Evolutionary conservation across 2,113 vertebrate species (phyloP), one percentile per base, ranked within the genome.

Genomic region (Pogona vitticeps): DNA sequence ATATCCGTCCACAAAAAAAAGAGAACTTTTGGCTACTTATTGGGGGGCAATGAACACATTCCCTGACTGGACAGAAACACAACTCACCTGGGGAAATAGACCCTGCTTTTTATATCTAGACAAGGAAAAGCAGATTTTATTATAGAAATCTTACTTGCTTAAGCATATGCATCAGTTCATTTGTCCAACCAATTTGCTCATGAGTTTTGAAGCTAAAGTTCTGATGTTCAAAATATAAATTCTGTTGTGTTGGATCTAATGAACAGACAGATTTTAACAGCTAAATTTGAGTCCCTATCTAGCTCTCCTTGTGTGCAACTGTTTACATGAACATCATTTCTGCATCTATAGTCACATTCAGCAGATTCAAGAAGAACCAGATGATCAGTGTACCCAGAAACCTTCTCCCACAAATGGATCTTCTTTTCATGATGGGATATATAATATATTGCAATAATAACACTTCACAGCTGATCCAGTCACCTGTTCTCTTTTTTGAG

Each of bases 41-140:
- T n/a, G n/a, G n/a, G n/a, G n/a, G n/a, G n/a, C 40, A 80, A 9
- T 14, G 23, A 93, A 93, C 80, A 15, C 36, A 89, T 75, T 67
- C 33, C 83, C 87, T 78, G 28, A 67, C 84, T 88, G 84, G 28
- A 67, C 82, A 88, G 59, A 71, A 88, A 46, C 18, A 23, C 67
- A 38, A 46, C 14, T 38, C 73, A 87, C 15, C 59, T 83, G 67
- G 76, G 56, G 10, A 88, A 56, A 71, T 46, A 56, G 6, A 40
- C 3, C 82, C 75, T 86, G 85, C 86, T 10, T 88, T 83, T n/a
- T n/a, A 12, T 86, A 21, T 42, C 56, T 28, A 58, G 9, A 20
- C 8, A 0, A 70, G 71, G 20, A 26, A 76, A 80, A 26, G 67
- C 1, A 26, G 59, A 89, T 58, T 15, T 8, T 40, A 59, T 76